Evolutionary conservation across 2,888 invertebrate genomes (phyloP).

Genomic region (Scaptomyza parva): DNA sequence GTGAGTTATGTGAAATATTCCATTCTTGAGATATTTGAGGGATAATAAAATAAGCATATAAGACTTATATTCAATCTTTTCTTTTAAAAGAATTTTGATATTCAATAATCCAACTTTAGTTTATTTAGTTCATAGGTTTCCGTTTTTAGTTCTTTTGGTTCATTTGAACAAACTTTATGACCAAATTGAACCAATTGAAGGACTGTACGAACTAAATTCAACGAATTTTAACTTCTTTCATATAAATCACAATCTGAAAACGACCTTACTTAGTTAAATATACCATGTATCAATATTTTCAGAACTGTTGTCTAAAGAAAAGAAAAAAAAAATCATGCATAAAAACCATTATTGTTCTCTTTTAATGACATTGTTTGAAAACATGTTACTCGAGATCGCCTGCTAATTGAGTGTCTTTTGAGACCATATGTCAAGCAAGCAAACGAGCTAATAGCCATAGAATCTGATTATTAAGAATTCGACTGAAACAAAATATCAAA

Average conservation of each 20-base stretch:
- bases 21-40: no score
- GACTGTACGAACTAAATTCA: background rate
- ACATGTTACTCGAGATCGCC: slow-evolving; percentile 9
- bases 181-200: background rate
- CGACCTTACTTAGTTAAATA: no score
- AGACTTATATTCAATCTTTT: no score
- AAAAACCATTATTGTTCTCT: background rate
- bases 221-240: background rate
- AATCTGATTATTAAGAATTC: slow-evolving; percentile 31
- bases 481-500: slow-evolving; percentile 2
- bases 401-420: slow-evolving; percentile 56
- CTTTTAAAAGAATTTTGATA: no score
- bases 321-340: background rate
- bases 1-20: background rate
- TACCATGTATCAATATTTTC: no score
- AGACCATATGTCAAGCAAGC: slow-evolving; percentile 42
- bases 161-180: background rate
- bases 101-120: no score
- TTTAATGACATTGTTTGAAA: slow-evolving; percentile 22
- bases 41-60: no score
- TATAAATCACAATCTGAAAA: no score
- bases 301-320: background rate
- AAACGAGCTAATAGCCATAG: slow-evolving; percentile 24
- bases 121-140: background rate
- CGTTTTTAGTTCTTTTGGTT: background rate